Conservation (phyloP, 2,888 invertebrate species). For the Lymantria monacha region DNA sequence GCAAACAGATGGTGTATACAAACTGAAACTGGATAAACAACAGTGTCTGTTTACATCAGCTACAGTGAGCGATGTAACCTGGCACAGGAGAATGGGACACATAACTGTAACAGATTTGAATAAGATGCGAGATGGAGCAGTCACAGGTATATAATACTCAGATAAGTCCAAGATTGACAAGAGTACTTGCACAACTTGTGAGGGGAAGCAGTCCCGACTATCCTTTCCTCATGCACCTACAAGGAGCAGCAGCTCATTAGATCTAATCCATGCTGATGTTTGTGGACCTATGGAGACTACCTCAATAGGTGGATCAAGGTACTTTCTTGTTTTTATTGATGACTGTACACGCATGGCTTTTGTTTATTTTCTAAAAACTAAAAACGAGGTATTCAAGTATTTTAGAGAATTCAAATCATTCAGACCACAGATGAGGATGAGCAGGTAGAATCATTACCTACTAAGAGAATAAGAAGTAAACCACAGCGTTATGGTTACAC, state of each 20-base stretch:
- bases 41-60: background rate
- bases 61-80: background rate
- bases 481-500: background rate
- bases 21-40: background rate
- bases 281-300: background rate
- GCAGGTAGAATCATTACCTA: background rate
- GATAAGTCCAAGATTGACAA: conserved; percentile 1
- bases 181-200: conserved; percentile 3
- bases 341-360: background rate
- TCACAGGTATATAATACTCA: conserved; percentile 4
- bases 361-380: conserved; percentile 1
- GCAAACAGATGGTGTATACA: conserved; percentile 1
- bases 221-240: background rate
- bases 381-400: conserved; percentile 5
- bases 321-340: background rate
- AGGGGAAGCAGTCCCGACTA: background rate
- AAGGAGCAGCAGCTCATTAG: background rate
- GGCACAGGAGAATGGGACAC: conserved; percentile 2
- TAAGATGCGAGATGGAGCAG: conserved; percentile 13
- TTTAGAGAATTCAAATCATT: conserved; percentile 3
- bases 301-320: conserved; percentile 3
- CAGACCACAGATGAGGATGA: background rate
- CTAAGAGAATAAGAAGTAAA: background rate
- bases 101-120: background rate
- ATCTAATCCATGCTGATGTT: conserved; percentile 9